A percentile compares a stretch with the other conserved stretches of the same genome.
These are phyloP conservation scores for Archivesica marissinica DNA, from an alignment of 1,140 invertebrate genomes.

Conservation along the genomic window DNA sequence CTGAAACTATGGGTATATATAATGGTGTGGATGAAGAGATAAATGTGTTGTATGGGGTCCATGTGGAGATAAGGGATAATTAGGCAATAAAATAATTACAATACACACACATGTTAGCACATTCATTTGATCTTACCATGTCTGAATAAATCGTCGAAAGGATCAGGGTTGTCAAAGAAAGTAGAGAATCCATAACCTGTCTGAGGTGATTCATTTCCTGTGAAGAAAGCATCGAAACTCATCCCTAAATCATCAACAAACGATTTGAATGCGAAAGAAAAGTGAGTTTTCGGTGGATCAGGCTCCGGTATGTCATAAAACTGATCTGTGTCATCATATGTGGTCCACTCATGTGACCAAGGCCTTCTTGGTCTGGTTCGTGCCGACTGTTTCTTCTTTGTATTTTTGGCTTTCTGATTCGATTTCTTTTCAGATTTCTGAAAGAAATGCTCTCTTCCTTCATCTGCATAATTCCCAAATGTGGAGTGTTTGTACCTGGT, in stretches of 20 bases:
- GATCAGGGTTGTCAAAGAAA: slow-evolving; percentile 64
- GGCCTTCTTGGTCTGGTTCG: slow-evolving; percentile 57
- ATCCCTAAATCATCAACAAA: slow-evolving; percentile 71
- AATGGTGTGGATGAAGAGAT: no score
- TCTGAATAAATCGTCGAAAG: slow-evolving; percentile 63
- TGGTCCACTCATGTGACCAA: slow-evolving; percentile 62
- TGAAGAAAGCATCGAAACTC: slow-evolving; percentile 65
- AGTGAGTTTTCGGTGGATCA: slow-evolving; percentile 35
- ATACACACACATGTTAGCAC: no score
- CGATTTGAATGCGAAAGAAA: slow-evolving; percentile 72
- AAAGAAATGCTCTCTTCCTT: slow-evolving; percentile 8
- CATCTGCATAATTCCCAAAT: slow-evolving; percentile 50
- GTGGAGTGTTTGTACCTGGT: slow-evolving; percentile 41
- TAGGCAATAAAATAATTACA: neutral
- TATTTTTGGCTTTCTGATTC: neutral
- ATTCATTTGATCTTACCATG: neutral
- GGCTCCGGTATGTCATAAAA: slow-evolving; percentile 29
- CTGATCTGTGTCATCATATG: slow-evolving; percentile 59
- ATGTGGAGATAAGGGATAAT: no score
- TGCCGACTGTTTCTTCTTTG: slow-evolving; percentile 42
- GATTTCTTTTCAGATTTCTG: slow-evolving; percentile 21
- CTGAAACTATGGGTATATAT: no score
- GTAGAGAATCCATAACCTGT: slow-evolving; percentile 63
- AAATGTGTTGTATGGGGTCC: no score
- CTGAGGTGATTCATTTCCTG: slow-evolving; percentile 30